A percentile compares a stretch with the other conserved stretches of the same genome.
Evolutionary conservation across 2,888 invertebrate genomes (phyloP).

Genomic region (Leistus spinibarbis): DNA sequence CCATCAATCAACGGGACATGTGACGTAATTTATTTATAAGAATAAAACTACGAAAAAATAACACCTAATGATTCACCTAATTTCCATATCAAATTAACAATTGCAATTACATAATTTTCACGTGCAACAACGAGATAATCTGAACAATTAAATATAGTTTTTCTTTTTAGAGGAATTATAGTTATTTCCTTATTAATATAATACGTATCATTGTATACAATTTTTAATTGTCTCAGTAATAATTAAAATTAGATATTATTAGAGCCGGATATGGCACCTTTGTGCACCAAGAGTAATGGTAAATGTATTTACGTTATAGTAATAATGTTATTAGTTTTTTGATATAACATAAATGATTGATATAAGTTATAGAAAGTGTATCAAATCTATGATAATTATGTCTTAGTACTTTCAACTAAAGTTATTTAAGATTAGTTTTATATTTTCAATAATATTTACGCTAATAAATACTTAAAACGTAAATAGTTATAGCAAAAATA

Average conservation of each 20-base stretch:
- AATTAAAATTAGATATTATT: no score
- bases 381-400: conserved; percentile 27
- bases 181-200: no score
- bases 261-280: no score
- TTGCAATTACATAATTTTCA: conserved; percentile 29
- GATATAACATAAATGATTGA: not conserved
- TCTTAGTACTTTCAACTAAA: not conserved
- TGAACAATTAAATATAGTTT: not conserved
- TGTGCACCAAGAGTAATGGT: no score
- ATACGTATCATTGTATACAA: no score
- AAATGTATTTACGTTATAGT: no score
- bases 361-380: conserved; percentile 28
- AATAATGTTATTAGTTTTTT: not conserved
- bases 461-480: not conserved
- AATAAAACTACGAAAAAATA: not conserved
- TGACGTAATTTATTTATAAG: conserved; percentile 15
- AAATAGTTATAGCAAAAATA: not conserved
- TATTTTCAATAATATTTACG: not conserved
- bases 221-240: no score
- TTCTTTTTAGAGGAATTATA: not conserved
- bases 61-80: conserved; percentile 23
- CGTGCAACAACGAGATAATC: not conserved
- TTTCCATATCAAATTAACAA: conserved; percentile 35
- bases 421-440: not conserved
- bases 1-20: not conserved